Base-by-base conservation (phyloP, 2,113 vertebrate species). In the Fukomys damarensis region DNA sequence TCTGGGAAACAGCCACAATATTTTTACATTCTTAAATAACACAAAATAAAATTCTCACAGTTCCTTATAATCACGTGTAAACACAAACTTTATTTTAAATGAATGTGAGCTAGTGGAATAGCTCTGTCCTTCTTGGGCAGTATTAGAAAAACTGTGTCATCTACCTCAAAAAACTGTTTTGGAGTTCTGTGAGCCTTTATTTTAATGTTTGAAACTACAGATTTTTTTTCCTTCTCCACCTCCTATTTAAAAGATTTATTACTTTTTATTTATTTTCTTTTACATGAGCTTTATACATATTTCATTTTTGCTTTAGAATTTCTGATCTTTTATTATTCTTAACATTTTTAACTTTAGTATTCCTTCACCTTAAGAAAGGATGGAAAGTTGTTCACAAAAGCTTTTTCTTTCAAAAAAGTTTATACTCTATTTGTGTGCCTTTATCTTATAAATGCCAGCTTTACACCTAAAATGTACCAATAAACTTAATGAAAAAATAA, bases 141-240 rank as follows among this genome's bases (percentile, higher is more conserved):
- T 24, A n/a, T 87, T 89, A 89, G 68, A 70, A 93, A 49, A 87
- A 96, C 41, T 54, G 38, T 41, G 30, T 91, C 56, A 5, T 74
- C 28, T 84, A 49, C n/a, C 11, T 87, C 56, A 93, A 65, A 88
- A 92, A 46, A 82, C 10, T 32, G 20, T 86, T 82, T 76, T 24
- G 16, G 11, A 35, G 94, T 32, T 81, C 43, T 0, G 1, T 41
- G n/a, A 94, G 22, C 20, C 16, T 95, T 90, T 63, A 52, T 46
- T 49, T 88, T 89, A 58, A 87, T 74, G 94, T 93, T 85, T 79
- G n/a, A n/a, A 96, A 81, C 46, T 94, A 86, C 0, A 61, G 32
- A 52, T 35, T 87, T 28, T 84, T 54, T 46, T n/a, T n/a, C 38
- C 35, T 49, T 56, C 3, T 14, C 4, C 3, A 24, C 2, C 43